Conservation (phyloP, 2,113 vertebrate species). For the Pachypanchax playfairii region DNA sequence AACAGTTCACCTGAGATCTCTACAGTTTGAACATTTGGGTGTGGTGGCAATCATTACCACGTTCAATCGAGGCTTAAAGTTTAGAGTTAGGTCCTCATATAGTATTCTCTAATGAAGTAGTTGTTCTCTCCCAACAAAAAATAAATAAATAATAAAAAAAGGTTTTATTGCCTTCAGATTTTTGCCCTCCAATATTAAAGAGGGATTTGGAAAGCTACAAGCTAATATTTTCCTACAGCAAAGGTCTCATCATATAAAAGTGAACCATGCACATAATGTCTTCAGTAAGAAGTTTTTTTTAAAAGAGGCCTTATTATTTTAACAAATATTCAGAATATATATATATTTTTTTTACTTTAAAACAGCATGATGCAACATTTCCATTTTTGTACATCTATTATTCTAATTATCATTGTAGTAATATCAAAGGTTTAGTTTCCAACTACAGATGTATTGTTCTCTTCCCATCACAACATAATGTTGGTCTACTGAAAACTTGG, state of each 20-base stretch:
- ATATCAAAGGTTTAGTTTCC: no score
- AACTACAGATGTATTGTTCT: not conserved
- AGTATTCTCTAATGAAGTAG: not conserved
- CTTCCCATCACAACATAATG: not conserved
- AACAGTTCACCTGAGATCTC: not conserved
- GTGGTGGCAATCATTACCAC: not conserved
- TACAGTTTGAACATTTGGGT: not conserved
- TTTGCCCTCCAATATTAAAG: conserved; percentile 4
- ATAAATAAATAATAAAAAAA: no score
- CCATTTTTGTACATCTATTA: not conserved
- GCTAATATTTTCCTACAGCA: conserved; percentile 9
- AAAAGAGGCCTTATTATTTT: not conserved
- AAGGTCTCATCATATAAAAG: conserved; percentile 10
- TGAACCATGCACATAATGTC: not conserved
- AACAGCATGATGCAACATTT: not conserved
- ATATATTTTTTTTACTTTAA: no score
- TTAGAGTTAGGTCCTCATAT: not conserved
- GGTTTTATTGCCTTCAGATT: not conserved
- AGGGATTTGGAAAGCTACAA: conserved; percentile 22
- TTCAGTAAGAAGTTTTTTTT: not conserved
- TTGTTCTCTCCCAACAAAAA: not conserved
- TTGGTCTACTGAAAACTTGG: not conserved
- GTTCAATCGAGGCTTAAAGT: not conserved
- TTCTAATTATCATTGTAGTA: no score
- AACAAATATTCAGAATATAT: not conserved